Base-by-base conservation (phyloP, 2,113 vertebrate species). In the Hippocampus zosterae region DNA sequence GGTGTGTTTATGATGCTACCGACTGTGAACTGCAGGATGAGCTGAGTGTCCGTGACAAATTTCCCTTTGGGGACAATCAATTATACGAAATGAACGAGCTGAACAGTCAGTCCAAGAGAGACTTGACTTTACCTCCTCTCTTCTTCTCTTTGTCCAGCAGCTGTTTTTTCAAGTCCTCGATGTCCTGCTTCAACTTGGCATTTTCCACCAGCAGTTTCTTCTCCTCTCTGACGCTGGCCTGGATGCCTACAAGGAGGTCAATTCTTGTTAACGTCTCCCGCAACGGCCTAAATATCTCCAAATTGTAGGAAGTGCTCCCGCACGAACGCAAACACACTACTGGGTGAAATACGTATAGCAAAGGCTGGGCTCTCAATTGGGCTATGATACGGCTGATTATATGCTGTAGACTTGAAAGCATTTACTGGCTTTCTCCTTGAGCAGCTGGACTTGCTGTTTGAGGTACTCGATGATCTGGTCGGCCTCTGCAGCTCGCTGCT, bases 401-500 rank as follows among this genome's bases (percentile, higher is more conserved):
- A 10, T 25, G 3, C n/a, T 27, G 55, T 56, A 25, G 12, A 57
- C 12, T 57, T 33, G 1, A 48, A 27, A 65, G 16, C 2, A 65
- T 95, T 93, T 93, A 99, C 97, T 90, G 75, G 96, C 94, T 94
- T 97, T 98, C 79, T 98, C 95, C 84, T 98, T 99, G 18, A 99
- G 94, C 80, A 98, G 92, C 84, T 94, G 93, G 81, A 99, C 92
- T 87, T 98, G 97, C 66, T 98, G 94, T 85, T 98, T 98, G 68
- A 99, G 94, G 88, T 95, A 98, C 68, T 94, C 95, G 73, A 98
- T 99, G 84, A 99, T 90, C 90, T 96, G 94, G 88, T 99, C 97
- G 0, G 96, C 97, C 76, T 99, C 97, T 3, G 93, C 90, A 5
- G 96, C 95, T 71, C 96, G 94, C 90, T 96, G 95, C 76, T 98